Evolutionary conservation across 2,113 vertebrate genomes (phyloP), one percentile per base, ranked within the genome.

Genomic region (Catharus bicknelli): DNA sequence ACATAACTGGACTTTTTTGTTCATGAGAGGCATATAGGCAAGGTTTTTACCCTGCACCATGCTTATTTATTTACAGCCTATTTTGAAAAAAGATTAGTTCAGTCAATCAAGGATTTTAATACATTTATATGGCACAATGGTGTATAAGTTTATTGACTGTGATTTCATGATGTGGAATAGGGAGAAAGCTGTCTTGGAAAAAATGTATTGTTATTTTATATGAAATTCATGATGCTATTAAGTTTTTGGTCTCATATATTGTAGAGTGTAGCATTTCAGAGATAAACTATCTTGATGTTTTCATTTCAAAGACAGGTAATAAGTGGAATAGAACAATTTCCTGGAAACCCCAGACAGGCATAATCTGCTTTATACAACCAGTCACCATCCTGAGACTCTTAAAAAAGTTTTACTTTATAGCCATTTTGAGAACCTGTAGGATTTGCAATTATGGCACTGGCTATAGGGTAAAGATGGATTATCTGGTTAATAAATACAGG

Each of bases 261-360:
- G 78, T 88, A 91, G 81, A 97, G 91, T 88, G 62, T 57, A 96
- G 94, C 93, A 94, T 97, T 97, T 97, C 95, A 96, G 87, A 97
- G 96, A 97, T 97, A 97, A 98, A 97, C 94, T 95, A 96, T 96
- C 96, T 95, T 96, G 96, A 96, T 97, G 95, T 97, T 98, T 98
- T 98, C 97, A 97, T 98, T 98, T 97, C 96, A 97, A 96, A 97
- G 97, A 96, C 96, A 98, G 95, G 94, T 96, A 97, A 97, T 98
- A 97, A 97, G 96, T 96, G 86, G 96, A 97, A 97, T 91, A 96
- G 95, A 96, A 96, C 94, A 84, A 96, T 97, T 97, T 97, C 94
- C 95, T 96, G 85, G 92, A 95, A 95, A 96, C 92, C 82, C 84
- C 54, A 96, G 97, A 95, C 95, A 96, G 88, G 85, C 93, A 94